phyloP scores from a whole-genome alignment of 2,113 vertebrate genomes.

The Muscicapa adusta region DNA sequence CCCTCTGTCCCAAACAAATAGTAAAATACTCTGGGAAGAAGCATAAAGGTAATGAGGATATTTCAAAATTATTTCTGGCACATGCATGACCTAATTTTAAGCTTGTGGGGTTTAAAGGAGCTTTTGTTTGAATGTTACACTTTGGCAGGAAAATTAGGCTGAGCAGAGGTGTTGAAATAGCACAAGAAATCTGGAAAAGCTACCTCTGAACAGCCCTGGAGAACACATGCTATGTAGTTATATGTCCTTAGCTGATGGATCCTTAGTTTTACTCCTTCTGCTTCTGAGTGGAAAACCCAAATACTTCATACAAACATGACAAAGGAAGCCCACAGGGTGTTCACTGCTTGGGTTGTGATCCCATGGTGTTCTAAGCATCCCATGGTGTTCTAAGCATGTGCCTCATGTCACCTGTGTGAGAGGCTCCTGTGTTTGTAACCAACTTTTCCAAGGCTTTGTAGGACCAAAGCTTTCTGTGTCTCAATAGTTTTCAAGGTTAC shows the following conservation, averaged over 20 bases:
- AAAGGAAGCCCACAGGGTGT: not conserved
- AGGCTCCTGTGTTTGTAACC: not conserved
- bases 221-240: not conserved
- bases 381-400: fast-evolving
- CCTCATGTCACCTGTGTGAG: not conserved
- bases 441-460: not conserved
- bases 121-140: slow-evolving; percentile 54
- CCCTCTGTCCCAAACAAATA: slow-evolving; percentile 1
- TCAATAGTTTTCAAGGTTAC: not conserved
- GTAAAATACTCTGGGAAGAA: slow-evolving; percentile 26
- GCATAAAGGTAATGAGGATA: slow-evolving; percentile 15
- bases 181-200: not conserved
- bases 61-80: slow-evolving; percentile 47
- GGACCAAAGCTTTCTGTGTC: not conserved
- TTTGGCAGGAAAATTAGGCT: slow-evolving; percentile 35
- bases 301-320: not conserved
- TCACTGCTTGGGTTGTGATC: not conserved
- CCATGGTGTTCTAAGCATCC: not conserved
- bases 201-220: not conserved
- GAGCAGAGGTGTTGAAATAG: slow-evolving; percentile 23
- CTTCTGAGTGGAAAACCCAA: not conserved
- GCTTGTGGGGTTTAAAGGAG: slow-evolving; percentile 39
- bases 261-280: not conserved
- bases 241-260: not conserved
- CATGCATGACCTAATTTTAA: slow-evolving; percentile 5